Evolutionary conservation across 2,113 vertebrate genomes (phyloP).

Genomic region (Python bivittatus): DNA sequence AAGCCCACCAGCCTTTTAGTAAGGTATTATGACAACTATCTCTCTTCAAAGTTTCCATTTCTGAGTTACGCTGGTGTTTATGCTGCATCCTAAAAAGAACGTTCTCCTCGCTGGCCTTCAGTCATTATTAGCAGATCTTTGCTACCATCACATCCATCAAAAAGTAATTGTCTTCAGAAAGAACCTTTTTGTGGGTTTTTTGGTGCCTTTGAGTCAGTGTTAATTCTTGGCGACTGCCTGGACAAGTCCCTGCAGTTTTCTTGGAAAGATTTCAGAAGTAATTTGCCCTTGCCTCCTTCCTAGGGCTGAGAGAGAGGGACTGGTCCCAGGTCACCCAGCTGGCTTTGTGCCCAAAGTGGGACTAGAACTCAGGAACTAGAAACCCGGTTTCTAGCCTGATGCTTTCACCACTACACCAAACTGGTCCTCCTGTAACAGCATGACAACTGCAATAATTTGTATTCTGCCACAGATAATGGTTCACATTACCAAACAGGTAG

Average conservation of each 20-base stretch:
- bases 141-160: neutral
- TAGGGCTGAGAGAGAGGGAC: neutral
- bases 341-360: neutral
- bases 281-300: neutral
- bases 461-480: neutral
- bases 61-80: neutral
- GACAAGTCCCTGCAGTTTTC: neutral
- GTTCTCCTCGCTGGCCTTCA: neutral
- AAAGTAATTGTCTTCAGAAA: neutral
- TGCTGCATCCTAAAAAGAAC: neutral
- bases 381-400: neutral
- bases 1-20: neutral
- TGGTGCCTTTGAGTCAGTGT: neutral
- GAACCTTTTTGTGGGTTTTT: neutral
- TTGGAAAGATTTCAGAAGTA: neutral
- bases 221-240: neutral
- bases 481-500: neutral
- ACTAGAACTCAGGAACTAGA: neutral
- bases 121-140: neutral
- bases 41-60: neutral
- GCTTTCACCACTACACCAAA: neutral
- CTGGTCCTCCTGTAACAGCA: neutral
- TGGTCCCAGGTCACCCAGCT: neutral
- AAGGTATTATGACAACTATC: neutral
- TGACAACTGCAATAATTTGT: neutral